Percentiles rank a stretch among this genome's conserved stretches.
Evolutionary conservation across 2,797 vertebrate genomes (phyloP).

Genomic region (Lutra lutra): DNA sequence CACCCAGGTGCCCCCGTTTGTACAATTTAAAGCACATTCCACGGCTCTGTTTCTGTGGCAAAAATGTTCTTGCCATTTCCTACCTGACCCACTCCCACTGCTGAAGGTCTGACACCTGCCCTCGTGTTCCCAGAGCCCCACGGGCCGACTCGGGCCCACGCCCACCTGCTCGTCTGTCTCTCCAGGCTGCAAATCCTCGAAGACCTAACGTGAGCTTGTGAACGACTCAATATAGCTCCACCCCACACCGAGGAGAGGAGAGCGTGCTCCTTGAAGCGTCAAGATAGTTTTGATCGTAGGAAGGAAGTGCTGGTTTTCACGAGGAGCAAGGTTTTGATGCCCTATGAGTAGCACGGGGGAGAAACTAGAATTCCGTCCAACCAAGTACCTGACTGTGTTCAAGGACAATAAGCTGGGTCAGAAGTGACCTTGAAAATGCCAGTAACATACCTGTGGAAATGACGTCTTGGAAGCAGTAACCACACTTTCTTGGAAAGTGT

Average conservation of each 20-base stretch:
- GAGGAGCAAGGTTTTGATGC: not conserved
- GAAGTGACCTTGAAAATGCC: not conserved
- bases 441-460: not conserved
- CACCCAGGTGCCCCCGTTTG: too few species aligned
- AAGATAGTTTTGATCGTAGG: not conserved
- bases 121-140: not conserved
- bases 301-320: not conserved
- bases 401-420: not conserved
- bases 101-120: not conserved
- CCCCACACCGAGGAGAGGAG: accelerated
- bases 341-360: not conserved
- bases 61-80: not conserved
- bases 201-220: not conserved
- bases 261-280: not conserved
- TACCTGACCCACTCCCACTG: not conserved
- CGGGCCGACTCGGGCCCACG: not conserved
- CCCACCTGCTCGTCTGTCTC: not conserved
- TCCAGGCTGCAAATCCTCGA: not conserved
- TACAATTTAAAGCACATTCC: not conserved
- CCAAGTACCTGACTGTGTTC: not conserved
- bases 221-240: not conserved
- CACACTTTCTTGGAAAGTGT: not conserved
- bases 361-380: not conserved
- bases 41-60: not conserved
- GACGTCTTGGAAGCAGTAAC: not conserved